Conservation (phyloP, 2,888 invertebrate genomes). For the Oegoconia quadripuncta region DNA sequence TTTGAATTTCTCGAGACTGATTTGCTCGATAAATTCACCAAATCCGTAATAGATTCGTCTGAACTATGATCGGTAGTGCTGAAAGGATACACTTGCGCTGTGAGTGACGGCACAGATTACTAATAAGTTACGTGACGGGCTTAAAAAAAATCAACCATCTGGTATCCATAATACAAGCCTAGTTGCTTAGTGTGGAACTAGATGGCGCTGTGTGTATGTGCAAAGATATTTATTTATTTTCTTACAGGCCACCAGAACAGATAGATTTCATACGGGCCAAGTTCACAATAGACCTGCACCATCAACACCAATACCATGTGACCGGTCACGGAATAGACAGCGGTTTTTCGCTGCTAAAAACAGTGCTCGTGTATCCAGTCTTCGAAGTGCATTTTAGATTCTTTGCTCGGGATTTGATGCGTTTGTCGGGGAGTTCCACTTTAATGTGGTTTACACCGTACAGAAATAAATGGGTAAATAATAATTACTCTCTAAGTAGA, state of each 20-base stretch:
- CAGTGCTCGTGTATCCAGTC: constrained; percentile 71
- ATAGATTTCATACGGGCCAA: constrained; percentile 49
- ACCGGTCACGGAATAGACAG: constrained; percentile 29
- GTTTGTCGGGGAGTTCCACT: constrained; percentile 64
- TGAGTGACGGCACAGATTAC: too few species aligned
- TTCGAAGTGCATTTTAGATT: constrained; percentile 77
- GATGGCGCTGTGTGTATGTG: too few species aligned
- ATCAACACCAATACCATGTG: constrained; percentile 53
- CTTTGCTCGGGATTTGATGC: constrained; percentile 81
- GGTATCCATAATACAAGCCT: too few species aligned
- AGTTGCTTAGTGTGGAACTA: too few species aligned
- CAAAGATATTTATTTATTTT: too few species aligned
- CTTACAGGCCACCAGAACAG: constrained; percentile 51
- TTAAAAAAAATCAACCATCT: too few species aligned
- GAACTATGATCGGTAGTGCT: too few species aligned
- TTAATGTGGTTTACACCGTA: constrained; percentile 62
- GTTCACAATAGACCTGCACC: constrained; percentile 48
- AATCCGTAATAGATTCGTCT: too few species aligned
- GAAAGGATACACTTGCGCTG: too few species aligned
- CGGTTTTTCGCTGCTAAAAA: constrained; percentile 45
- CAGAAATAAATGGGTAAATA: constrained; percentile 60
- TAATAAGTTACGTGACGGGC: too few species aligned
- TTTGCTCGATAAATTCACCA: too few species aligned
- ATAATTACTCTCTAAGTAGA: neutral
- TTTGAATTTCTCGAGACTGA: too few species aligned